phyloP scores from a whole-genome alignment of 2,797 vertebrate species.

The Cynopterus sphinx region DNA sequence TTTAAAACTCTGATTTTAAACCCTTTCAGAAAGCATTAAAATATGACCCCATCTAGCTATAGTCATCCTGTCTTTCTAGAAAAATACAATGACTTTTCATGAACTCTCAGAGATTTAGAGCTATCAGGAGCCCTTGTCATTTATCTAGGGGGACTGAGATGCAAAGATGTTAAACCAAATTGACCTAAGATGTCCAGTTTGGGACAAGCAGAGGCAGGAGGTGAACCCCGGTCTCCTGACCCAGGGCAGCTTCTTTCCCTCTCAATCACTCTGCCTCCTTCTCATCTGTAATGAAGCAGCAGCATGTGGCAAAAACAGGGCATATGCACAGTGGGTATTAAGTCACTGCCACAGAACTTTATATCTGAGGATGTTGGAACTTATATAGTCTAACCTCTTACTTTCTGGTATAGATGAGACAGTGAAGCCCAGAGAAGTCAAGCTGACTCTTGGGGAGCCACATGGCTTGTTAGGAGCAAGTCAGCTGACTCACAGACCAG shows the following conservation, averaged over 20 bases:
- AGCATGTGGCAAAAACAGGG: not conserved
- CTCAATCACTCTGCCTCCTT: not conserved
- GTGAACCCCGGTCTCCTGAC: not conserved
- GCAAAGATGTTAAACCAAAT: not conserved
- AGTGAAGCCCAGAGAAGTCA: not conserved
- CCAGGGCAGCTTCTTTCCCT: not conserved
- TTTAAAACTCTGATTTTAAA: slow-evolving; percentile 13
- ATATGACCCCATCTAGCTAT: not conserved
- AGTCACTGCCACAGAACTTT: not conserved
- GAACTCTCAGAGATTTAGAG: not conserved
- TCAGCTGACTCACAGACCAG: not conserved
- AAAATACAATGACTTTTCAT: not conserved
- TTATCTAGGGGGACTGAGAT: not conserved
- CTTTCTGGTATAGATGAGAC: not conserved
- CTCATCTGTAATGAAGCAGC: not conserved
- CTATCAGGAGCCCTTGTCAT: not conserved
- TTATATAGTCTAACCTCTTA: not conserved
- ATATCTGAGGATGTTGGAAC: not conserved
- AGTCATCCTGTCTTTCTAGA: not conserved
- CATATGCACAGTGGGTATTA: rapidly evolving
- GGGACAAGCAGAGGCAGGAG: not conserved
- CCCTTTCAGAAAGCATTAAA: not conserved
- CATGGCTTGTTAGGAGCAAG: not conserved
- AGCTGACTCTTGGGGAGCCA: not conserved
- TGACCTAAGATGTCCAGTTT: not conserved